Conservation (phyloP, 2,888 invertebrate species). For the Cabera pusaria region DNA sequence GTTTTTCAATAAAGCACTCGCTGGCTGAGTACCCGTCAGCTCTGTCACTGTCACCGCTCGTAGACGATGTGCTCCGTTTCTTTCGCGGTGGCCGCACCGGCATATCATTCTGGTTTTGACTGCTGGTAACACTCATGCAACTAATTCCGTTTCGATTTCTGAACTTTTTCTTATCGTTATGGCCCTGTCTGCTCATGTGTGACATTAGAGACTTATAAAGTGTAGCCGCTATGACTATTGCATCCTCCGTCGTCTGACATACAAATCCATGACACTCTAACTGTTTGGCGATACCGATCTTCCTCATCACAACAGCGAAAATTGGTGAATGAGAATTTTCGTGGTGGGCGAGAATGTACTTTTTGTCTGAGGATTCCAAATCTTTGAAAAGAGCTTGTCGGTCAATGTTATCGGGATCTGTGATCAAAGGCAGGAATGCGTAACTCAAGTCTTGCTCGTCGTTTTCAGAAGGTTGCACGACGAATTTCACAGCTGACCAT, state of each 20-base stretch:
- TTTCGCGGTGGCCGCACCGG: conserved; percentile 90
- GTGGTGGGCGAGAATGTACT: conserved; percentile 82
- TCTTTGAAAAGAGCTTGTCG: conserved; percentile 86
- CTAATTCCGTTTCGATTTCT: conserved; percentile 90
- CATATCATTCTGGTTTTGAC: conserved; percentile 63
- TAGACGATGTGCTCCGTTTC: conserved; percentile 87
- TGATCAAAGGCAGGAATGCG: conserved; percentile 93
- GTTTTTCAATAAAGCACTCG: conserved; percentile 74
- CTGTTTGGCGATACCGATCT: conserved; percentile 89
- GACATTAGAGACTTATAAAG: conserved; percentile 94
- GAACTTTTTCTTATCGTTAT: conserved; percentile 81
- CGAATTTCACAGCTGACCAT: conserved; percentile 95
- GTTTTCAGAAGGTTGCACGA: conserved; percentile 85
- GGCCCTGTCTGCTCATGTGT: conserved; percentile 86
- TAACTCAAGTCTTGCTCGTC: conserved; percentile 82
- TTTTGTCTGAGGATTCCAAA: conserved; percentile 79
- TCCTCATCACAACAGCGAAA: conserved; percentile 95
- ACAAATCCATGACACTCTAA: conserved; percentile 96
- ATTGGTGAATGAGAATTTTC: conserved; percentile 90
- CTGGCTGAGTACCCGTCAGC: conserved; percentile 76
- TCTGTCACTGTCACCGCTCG: conserved; percentile 85
- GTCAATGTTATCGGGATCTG: conserved; percentile 91
- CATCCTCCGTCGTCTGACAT: conserved; percentile 94
- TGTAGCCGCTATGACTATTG: conserved; percentile 95
- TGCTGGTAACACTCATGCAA: conserved; percentile 89